Conservation (phyloP, 2,888 invertebrate genomes). For the Polymixis lichenea region DNA sequence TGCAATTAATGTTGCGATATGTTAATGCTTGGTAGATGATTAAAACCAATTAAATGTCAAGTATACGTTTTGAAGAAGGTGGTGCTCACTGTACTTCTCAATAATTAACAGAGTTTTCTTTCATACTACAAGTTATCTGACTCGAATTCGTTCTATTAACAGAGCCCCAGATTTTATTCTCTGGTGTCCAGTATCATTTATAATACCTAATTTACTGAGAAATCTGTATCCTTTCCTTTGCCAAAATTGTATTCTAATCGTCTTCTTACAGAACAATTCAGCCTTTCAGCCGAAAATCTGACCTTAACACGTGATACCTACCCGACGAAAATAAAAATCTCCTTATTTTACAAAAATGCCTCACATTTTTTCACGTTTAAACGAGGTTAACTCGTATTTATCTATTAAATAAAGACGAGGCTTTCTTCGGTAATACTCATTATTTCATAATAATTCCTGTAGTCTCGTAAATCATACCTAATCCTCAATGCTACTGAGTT, state of each 20-base stretch:
- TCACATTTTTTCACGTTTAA: constrained; percentile 41
- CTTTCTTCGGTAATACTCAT: constrained; percentile 65
- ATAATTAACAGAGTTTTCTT: neutral
- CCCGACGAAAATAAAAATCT: constrained; percentile 14
- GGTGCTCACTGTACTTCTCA: neutral
- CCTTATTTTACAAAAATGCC: constrained; percentile 35
- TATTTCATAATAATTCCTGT: constrained; percentile 71
- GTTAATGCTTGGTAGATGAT: neutral
- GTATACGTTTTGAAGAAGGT: neutral
- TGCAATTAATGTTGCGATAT: constrained; percentile 11
- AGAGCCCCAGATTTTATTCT: neutral
- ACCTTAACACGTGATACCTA: constrained; percentile 32
- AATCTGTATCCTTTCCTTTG: neutral
- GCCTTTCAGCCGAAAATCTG: constrained; percentile 7
- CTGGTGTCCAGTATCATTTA: neutral
- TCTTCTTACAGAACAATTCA: constrained; percentile 19
- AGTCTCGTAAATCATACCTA: constrained; percentile 73
- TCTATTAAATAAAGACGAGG: constrained; percentile 57
- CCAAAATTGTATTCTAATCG: too few relatives aligned
- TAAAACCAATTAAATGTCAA: neutral
- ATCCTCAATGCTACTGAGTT: constrained; percentile 70
- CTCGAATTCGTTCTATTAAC: neutral
- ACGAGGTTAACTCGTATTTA: constrained; percentile 55
- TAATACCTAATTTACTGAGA: neutral
- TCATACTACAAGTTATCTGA: neutral